Base-by-base conservation (phyloP, 2,797 vertebrate genomes). In the Lepilemur septentrionalis region DNA sequence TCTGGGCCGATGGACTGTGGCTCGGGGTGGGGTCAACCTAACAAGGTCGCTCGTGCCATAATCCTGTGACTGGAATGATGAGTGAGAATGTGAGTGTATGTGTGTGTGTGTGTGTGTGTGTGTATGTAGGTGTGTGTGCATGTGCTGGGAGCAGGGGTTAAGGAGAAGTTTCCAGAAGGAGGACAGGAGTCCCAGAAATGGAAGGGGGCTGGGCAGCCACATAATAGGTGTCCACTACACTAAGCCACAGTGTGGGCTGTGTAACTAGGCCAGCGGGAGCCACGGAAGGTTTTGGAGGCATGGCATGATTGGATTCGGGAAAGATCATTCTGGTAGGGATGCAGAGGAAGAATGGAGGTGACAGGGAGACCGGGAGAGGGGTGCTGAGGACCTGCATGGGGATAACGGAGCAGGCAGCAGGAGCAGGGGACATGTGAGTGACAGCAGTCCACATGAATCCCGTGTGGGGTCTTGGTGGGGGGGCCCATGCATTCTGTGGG, bases 141-240 rank as follows among this genome's bases (percentile, higher is more conserved):
- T 30, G n/a, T 76, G 59, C 73, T 79, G 22, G n/a, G 65, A 38
- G 41, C 2, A 7, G 10, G 35, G 20, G 41, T 69, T 32, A 84
- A 87, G 13, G 50, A 79, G 11, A 84, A 15, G 11, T 78, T 93
- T 91, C 70, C 46, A 41, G 82, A 63, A 82, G 61, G 32, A 85
- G 59, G 35, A 55, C 50, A 43, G 0, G 65, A 72, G 23, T 50
- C 67, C 48, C 13, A 63, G 81, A 78, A 88, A 83, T 52, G 38
- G 67, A 32, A 83, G 72, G 61, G 82, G 52, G 28, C 76, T 86
- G 35, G 43, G 17, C 7, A 46, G 43, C 38, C 69, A 76, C 91
- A 35, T n/a, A 38, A 2, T 93, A 55, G 67, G 18, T 38, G 9
- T 59, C 14, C 7, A 10, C 25, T 35, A 18, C 17, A 38, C 17